These are phyloP conservation scores for Anolis carolinensis DNA, from an alignment of 2,113 vertebrate genomes.

Conservation along the genomic window DNA sequence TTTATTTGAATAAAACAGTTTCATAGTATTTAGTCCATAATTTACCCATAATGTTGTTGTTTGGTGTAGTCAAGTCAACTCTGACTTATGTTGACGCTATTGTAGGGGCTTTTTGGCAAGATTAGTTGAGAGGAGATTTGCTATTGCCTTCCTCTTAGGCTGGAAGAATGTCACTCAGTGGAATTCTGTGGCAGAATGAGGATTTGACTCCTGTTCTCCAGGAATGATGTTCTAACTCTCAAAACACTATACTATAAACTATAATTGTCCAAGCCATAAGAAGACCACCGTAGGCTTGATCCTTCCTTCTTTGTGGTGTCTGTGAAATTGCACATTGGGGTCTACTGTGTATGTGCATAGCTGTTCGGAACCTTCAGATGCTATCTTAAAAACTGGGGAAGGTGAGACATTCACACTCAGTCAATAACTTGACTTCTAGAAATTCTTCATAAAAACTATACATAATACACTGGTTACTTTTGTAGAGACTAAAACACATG, in stretches of 20 bases:
- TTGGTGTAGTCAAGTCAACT: too few relatives aligned
- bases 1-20: slow-evolving; percentile 49
- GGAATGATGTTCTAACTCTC: too few relatives aligned
- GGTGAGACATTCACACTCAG: slow-evolving; percentile 55
- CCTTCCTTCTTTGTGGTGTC: slow-evolving; percentile 34
- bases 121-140: too few relatives aligned
- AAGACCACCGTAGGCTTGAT: slow-evolving; percentile 39
- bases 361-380: not conserved
- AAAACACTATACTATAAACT: not conserved
- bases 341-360: too few relatives aligned
- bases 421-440: slow-evolving; percentile 54
- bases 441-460: slow-evolving; percentile 58
- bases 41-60: slow-evolving; percentile 39
- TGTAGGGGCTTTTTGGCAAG: too few relatives aligned
- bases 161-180: too few relatives aligned
- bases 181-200: too few relatives aligned
- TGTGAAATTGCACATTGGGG: too few relatives aligned
- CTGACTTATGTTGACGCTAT: too few relatives aligned
- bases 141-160: too few relatives aligned
- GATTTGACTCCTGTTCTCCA: too few relatives aligned
- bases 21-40: slow-evolving; percentile 18
- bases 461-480: slow-evolving; percentile 40
- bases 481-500: slow-evolving; percentile 52
- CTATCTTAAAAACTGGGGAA: slow-evolving; percentile 1
- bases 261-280: slow-evolving; percentile 55